A percentile compares a stretch with the other conserved stretches of the same genome.
Evolutionary conservation across 2,797 vertebrate genomes (phyloP).

Genomic region (Anolis apletophallus): DNA sequence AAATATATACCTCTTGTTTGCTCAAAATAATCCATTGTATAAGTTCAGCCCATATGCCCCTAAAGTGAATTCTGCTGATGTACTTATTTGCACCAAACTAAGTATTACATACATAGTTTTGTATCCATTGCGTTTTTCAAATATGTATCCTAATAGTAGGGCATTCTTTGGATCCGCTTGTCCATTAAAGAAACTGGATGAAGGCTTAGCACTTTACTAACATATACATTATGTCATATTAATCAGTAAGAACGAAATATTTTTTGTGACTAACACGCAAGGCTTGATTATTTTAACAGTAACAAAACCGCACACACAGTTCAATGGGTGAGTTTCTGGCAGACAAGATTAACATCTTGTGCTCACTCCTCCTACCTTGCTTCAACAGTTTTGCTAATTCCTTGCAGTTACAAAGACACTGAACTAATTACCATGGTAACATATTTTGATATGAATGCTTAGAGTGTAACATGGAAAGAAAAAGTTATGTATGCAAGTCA

Average conservation of each 20-base stretch:
- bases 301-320: neutral
- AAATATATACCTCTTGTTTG: neutral
- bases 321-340: conserved; percentile 35
- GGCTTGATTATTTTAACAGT: conserved; percentile 18
- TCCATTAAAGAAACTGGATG: neutral
- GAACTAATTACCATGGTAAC: conserved; percentile 67
- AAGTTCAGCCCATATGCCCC: neutral
- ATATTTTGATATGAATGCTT: conserved; percentile 41
- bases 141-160: neutral
- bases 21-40: neutral
- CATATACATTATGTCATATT: neutral
- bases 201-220: neutral
- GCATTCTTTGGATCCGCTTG: neutral
- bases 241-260: neutral
- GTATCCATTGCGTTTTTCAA: neutral
- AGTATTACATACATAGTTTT: conserved; percentile 10
- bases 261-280: conserved; percentile 2
- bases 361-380: neutral
- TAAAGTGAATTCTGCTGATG: neutral
- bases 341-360: conserved; percentile 22
- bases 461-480: conserved; percentile 42
- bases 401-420: conserved; percentile 55
- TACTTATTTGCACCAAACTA: neutral
- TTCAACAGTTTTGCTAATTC: conserved; percentile 53
- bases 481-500: conserved; percentile 22